A percentile compares a stretch with the other conserved stretches of the same genome.
Evolutionary conservation across 2,113 vertebrate genomes (phyloP).

Genomic region (Vanacampus margaritifer): DNA sequence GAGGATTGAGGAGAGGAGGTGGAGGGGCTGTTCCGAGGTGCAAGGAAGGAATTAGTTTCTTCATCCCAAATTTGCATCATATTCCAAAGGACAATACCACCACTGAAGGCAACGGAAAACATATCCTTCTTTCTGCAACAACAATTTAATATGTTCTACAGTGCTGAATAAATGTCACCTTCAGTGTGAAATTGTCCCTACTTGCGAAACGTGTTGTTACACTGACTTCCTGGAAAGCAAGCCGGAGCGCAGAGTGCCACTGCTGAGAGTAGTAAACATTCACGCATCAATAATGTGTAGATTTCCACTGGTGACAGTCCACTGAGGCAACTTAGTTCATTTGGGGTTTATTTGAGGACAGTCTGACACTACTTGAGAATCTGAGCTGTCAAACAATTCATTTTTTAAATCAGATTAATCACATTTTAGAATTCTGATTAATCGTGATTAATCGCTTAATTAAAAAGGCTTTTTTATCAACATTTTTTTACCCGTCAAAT

Average conservation of each 20-base stretch:
- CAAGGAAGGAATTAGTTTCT: conserved; percentile 67
- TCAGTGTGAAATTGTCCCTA: conserved; percentile 72
- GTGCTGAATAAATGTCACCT: conserved; percentile 75
- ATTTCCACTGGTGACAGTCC: conserved; percentile 49
- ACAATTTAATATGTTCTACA: conserved; percentile 71
- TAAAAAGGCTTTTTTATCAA: too few relatives aligned
- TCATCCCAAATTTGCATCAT: conserved; percentile 71
- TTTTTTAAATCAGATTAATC: too few relatives aligned
- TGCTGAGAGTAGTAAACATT: conserved; percentile 42
- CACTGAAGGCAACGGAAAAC: conserved; percentile 72
- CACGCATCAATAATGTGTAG: conserved; percentile 44
- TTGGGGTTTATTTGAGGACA: neutral
- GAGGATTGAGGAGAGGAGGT: conserved; percentile 40
- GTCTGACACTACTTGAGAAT: neutral
- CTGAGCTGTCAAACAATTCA: too few relatives aligned
- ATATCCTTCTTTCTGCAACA: conserved; percentile 71
- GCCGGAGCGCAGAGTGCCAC: conserved; percentile 38
- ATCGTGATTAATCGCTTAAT: too few relatives aligned
- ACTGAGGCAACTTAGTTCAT: conserved; percentile 34
- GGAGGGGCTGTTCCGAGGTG: conserved; percentile 36
- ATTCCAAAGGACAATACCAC: conserved; percentile 68
- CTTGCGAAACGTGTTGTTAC: conserved; percentile 73
- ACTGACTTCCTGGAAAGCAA: conserved; percentile 65
- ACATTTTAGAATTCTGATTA: too few relatives aligned
- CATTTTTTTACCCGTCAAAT: too few relatives aligned